phyloP scores from a whole-genome alignment of 2,888 invertebrate species.

The Andrena camellia region DNA sequence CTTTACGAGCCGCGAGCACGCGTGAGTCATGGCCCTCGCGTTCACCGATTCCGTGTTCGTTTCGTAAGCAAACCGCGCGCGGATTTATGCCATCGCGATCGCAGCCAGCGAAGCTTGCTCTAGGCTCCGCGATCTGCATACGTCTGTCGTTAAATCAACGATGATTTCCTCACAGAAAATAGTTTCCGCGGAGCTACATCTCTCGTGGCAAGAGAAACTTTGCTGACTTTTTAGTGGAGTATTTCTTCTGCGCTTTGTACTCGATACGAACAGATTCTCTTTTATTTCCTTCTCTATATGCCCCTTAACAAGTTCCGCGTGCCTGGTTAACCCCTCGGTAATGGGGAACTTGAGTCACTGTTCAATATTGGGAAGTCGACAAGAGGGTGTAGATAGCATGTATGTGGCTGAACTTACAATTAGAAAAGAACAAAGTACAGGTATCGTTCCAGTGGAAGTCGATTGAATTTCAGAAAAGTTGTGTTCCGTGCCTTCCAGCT shows the following conservation, averaged over 20 bases:
- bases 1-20: constrained; percentile 30
- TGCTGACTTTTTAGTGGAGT: too few species aligned
- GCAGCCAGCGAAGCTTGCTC: constrained; percentile 6
- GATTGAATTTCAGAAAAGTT: neutral
- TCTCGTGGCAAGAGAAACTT: too few species aligned
- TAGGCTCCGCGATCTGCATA: constrained; percentile 14
- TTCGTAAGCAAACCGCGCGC: constrained; percentile 37
- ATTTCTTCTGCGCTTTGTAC: too few species aligned
- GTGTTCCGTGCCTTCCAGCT: neutral
- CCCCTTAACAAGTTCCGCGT: too few species aligned
- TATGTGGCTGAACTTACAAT: too few species aligned
- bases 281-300: too few species aligned
- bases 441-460: neutral
- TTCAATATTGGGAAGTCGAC: neutral
- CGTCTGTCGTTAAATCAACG: neutral
- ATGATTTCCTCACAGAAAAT: neutral
- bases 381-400: neutral
- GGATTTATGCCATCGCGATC: constrained; percentile 37
- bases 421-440: neutral
- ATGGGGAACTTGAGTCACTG: too few species aligned
- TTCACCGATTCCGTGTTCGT: constrained; percentile 14
- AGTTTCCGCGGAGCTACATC: neutral
- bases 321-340: too few species aligned
- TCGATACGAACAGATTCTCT: too few species aligned
- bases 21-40: constrained; percentile 35